Evolutionary conservation across 2,797 vertebrate genomes (phyloP).

Genomic region (Lerista edwardsae): DNA sequence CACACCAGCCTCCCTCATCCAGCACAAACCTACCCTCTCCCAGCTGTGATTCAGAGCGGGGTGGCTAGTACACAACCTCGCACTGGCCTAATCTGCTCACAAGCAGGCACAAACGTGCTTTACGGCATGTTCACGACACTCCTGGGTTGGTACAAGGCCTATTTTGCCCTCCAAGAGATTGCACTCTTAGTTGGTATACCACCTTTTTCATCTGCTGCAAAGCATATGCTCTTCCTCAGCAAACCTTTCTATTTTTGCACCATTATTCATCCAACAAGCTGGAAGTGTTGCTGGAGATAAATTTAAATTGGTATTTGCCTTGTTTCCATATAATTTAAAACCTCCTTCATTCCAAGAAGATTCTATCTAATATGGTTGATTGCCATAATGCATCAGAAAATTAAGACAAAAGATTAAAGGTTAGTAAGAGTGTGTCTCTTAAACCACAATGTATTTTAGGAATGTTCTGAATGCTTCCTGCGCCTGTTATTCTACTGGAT

Average conservation of each 20-base stretch:
- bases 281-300: slow-evolving; percentile 78
- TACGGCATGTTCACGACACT: too few relatives aligned
- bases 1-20: too few relatives aligned
- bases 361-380: slow-evolving; percentile 15
- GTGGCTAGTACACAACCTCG: too few relatives aligned
- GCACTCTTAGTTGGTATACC: too few relatives aligned
- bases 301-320: slow-evolving; percentile 64
- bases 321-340: slow-evolving; percentile 50
- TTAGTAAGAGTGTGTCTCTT: too few relatives aligned
- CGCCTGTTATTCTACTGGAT: neutral
- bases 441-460: neutral
- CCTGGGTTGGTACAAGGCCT: too few relatives aligned
- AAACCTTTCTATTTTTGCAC: slow-evolving; percentile 80
- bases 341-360: slow-evolving; percentile 24
- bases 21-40: too few relatives aligned
- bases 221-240: slow-evolving; percentile 80
- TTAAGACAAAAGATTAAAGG: neutral
- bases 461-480: neutral
- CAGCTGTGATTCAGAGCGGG: too few relatives aligned
- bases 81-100: too few relatives aligned
- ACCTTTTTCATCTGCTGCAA: slow-evolving; percentile 76
- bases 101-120: too few relatives aligned
- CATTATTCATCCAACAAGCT: slow-evolving; percentile 77
- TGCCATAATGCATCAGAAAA: slow-evolving; percentile 1
- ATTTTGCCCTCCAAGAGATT: too few relatives aligned